Conservation (phyloP, 2,888 invertebrate species). For the Parthenolecanium corni region DNA sequence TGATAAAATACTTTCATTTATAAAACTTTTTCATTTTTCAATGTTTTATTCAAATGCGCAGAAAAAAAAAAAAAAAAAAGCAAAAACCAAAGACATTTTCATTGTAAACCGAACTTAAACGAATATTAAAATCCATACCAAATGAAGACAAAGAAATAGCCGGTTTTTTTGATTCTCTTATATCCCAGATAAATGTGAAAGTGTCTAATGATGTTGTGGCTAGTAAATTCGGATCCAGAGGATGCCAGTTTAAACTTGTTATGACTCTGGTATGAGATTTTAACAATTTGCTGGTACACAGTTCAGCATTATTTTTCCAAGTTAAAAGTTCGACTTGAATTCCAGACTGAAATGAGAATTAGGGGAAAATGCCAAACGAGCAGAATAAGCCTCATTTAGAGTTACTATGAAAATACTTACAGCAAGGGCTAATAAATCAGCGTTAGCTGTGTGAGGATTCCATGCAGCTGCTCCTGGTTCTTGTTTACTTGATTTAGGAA, state of each 20-base stretch:
- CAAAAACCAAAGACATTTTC: not conserved
- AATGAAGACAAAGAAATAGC: constrained; percentile 75
- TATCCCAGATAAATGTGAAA: constrained; percentile 87
- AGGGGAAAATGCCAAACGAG: not conserved
- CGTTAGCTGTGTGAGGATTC: constrained; percentile 67
- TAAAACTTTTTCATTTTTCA: too few species aligned
- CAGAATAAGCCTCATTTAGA: not conserved
- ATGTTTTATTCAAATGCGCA: not conserved
- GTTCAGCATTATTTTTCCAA: constrained; percentile 56
- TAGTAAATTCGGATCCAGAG: constrained; percentile 57
- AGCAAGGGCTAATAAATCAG: constrained; percentile 75
- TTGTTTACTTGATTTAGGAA: constrained; percentile 80
- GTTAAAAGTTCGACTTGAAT: constrained; percentile 76
- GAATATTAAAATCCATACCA: constrained; percentile 42
- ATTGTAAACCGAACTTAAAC: not conserved
- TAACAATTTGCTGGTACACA: constrained; percentile 59
- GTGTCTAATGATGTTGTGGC: constrained; percentile 90
- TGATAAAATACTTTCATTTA: not conserved
- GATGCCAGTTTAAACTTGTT: constrained; percentile 87
- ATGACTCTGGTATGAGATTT: constrained; percentile 75
- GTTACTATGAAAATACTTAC: constrained; percentile 44
- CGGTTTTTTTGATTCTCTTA: constrained; percentile 73
- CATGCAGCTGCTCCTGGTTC: constrained; percentile 87
- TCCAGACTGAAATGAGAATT: constrained; percentile 53
- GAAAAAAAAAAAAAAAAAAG: not conserved